A percentile compares a stretch with the other conserved stretches of the same genome.
Conservation (phyloP, 2,888 invertebrate genomes). For the Cheilosia grossa region DNA sequence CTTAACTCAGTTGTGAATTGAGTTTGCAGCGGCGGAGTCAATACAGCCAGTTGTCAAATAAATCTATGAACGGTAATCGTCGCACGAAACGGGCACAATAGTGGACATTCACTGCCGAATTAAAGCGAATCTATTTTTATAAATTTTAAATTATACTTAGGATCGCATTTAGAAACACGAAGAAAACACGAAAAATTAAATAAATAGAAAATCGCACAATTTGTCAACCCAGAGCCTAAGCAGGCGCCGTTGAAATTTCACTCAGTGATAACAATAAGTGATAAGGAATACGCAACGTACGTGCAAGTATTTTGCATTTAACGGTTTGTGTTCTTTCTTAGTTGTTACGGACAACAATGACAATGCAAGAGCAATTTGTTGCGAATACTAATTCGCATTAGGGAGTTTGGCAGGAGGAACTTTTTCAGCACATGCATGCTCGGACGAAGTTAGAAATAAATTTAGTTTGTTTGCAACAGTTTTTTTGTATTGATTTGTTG, state of each 20-base stretch:
- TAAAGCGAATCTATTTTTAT: not conserved
- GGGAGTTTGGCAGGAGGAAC: not conserved
- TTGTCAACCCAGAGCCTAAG: not conserved
- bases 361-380: not conserved
- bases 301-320: not conserved
- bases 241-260: not conserved
- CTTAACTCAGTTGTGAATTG: slow-evolving; percentile 22
- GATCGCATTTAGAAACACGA: not conserved
- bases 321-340: not conserved
- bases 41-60: not conserved
- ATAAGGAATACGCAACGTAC: slow-evolving; percentile 6
- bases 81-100: not conserved
- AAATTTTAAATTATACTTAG: not conserved
- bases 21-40: not conserved
- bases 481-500: not conserved
- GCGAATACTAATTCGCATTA: not conserved
- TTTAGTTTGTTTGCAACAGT: not conserved
- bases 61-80: not conserved
- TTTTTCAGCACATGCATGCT: not conserved
- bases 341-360: not conserved
- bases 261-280: slow-evolving; percentile 15
- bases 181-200: no score
- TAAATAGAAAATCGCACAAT: not conserved
- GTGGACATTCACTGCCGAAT: no score
- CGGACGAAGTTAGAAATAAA: not conserved